A percentile compares a stretch with the other conserved stretches of the same genome.
Conservation (phyloP, 2,113 vertebrate genomes). For the Calypte anna region DNA sequence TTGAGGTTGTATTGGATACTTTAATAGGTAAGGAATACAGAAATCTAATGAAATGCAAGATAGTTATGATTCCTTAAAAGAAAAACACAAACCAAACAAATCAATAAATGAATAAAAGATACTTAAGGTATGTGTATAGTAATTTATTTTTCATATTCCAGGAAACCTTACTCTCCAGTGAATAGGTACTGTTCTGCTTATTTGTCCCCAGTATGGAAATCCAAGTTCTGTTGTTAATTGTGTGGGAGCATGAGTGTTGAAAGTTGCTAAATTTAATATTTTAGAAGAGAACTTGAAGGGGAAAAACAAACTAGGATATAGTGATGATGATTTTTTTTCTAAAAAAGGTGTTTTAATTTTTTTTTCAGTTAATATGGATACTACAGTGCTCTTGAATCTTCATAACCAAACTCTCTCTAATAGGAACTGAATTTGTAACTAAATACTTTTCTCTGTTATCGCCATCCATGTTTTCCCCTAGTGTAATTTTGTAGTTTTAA, state of each 20-base stretch:
- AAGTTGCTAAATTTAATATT: not conserved
- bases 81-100: not conserved
- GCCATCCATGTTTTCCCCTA: not conserved
- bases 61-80: not conserved
- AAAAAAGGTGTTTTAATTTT: no score
- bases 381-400: not conserved
- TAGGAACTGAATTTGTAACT: not conserved
- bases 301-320: not conserved
- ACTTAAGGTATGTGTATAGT: not conserved
- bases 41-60: not conserved
- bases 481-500: not conserved
- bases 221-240: not conserved
- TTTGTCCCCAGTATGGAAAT: not conserved
- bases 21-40: no score
- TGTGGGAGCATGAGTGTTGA: not conserved
- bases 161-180: not conserved
- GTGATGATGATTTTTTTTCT: not conserved
- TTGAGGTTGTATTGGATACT: not conserved
- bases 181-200: not conserved
- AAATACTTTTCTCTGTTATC: not conserved
- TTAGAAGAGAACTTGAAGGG: not conserved
- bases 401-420: not conserved
- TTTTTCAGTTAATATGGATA: not conserved
- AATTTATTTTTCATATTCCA: not conserved
- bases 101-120: not conserved